Percentiles rank a stretch among this genome's conserved stretches.
Conservation (phyloP, 2,888 invertebrate genomes). For the Dorcus parallelipipedus region DNA sequence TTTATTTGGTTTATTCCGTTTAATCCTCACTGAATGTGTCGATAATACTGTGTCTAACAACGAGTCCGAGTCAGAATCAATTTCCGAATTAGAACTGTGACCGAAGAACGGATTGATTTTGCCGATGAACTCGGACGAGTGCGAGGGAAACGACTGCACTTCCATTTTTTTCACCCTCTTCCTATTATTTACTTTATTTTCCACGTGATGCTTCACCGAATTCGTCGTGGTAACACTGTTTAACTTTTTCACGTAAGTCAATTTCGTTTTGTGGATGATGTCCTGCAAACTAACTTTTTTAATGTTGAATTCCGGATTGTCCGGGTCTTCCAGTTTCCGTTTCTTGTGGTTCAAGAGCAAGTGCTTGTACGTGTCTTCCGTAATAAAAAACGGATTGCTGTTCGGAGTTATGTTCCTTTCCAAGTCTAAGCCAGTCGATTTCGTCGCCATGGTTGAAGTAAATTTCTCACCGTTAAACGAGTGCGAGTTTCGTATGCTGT, state of each 20-base stretch:
- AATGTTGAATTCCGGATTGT: slow-evolving; percentile 73
- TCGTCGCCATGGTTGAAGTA: slow-evolving; percentile 49
- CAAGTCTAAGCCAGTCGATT: slow-evolving; percentile 45
- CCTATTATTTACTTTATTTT: slow-evolving; percentile 31
- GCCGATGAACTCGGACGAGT: slow-evolving; percentile 22
- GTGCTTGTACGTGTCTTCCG: slow-evolving; percentile 65
- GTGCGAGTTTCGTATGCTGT: slow-evolving; percentile 44
- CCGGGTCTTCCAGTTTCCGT: slow-evolving; percentile 67
- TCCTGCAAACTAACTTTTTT: slow-evolving; percentile 73
- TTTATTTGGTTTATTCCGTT: slow-evolving; percentile 15
- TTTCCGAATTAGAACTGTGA: slow-evolving; percentile 41
- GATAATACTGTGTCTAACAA: slow-evolving; percentile 25
- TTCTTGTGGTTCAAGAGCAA: slow-evolving; percentile 70
- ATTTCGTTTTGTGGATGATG: slow-evolving; percentile 53
- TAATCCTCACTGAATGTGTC: slow-evolving; percentile 14
- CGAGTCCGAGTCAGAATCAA: slow-evolving; percentile 41
- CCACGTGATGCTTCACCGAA: slow-evolving; percentile 30
- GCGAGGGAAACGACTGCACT: slow-evolving; percentile 12
- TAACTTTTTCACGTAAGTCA: slow-evolving; percentile 45
- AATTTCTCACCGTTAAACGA: slow-evolving; percentile 43
- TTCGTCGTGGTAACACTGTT: slow-evolving; percentile 23
- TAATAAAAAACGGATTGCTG: slow-evolving; percentile 52
- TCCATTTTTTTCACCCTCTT: slow-evolving; percentile 35
- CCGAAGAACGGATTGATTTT: slow-evolving; percentile 27
- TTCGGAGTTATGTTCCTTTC: slow-evolving; percentile 45